Conservation (phyloP, 2,113 vertebrate genomes). For the Semnornis frantzii region DNA sequence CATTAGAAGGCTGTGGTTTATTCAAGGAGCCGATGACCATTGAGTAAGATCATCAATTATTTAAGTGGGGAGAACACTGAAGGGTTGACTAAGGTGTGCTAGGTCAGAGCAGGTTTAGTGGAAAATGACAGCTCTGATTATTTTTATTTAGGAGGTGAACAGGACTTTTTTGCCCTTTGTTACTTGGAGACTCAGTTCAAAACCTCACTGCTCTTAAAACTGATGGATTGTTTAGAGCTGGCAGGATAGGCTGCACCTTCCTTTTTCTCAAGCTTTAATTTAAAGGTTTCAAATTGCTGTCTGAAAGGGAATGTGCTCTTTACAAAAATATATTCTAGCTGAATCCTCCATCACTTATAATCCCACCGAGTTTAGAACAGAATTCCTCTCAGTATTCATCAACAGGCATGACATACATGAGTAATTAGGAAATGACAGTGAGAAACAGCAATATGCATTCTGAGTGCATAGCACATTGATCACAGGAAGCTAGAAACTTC, state of each 20-base stretch:
- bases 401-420: not conserved
- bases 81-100: not conserved
- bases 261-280: conserved; percentile 1
- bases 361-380: not conserved
- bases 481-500: not conserved
- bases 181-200: not conserved
- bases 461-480: not conserved
- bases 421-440: not conserved
- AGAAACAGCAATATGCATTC: not conserved
- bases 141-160: not conserved
- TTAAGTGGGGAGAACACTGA: not conserved
- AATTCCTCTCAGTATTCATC: conserved; percentile 11
- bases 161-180: not conserved
- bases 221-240: not conserved
- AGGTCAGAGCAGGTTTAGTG: not conserved
- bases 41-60: conserved; percentile 44
- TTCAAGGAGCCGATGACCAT: conserved; percentile 62
- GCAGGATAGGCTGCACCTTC: not conserved
- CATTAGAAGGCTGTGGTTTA: conserved; percentile 62
- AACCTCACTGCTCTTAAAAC: not conserved
- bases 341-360: not conserved
- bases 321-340: not conserved
- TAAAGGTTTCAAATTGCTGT: not conserved
- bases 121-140: not conserved
- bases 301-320: not conserved